A percentile compares a stretch with the other conserved stretches of the same genome.
Evolutionary conservation across 2,797 vertebrate genomes (phyloP).

Genomic region (Semotilus atromaculatus): DNA sequence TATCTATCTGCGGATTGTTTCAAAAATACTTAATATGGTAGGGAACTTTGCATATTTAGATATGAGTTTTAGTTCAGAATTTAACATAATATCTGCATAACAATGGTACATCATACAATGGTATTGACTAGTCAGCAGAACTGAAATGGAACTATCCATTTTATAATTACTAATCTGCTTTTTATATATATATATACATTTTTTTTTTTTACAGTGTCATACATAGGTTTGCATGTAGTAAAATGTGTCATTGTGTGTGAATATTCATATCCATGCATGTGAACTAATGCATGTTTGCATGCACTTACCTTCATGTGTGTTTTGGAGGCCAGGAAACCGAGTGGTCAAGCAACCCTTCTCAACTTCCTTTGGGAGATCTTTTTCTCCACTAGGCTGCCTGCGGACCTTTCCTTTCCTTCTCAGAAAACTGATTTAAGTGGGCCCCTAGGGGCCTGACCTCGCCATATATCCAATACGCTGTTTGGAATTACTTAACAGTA

Average conservation of each 20-base stretch:
- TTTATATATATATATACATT: too few species aligned
- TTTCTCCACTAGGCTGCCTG: not conserved
- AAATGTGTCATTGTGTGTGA: not conserved
- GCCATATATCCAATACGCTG: slow-evolving; percentile 11
- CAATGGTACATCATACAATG: too few species aligned
- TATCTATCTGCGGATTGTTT: not conserved
- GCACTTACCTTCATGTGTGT: not conserved
- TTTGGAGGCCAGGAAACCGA: not conserved
- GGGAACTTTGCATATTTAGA: too few species aligned
- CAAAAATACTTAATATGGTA: not conserved
- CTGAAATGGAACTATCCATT: not conserved
- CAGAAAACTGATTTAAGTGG: slow-evolving; percentile 20
- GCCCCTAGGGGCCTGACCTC: slow-evolving; percentile 2
- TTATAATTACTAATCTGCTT: not conserved
- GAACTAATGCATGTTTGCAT: not conserved
- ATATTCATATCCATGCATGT: not conserved
- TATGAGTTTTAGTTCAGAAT: too few species aligned
- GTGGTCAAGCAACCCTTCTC: slow-evolving; percentile 8
- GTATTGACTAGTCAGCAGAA: not conserved
- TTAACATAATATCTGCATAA: not conserved
- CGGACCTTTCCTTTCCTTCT: not conserved
- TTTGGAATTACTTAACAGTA: slow-evolving; percentile 46
- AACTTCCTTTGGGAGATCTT: not conserved
- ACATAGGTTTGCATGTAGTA: not conserved
- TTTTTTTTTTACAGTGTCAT: not conserved